These are phyloP conservation scores for Ichneumon xanthorius DNA, from an alignment of 2,888 invertebrate species.

Conservation along the genomic window DNA sequence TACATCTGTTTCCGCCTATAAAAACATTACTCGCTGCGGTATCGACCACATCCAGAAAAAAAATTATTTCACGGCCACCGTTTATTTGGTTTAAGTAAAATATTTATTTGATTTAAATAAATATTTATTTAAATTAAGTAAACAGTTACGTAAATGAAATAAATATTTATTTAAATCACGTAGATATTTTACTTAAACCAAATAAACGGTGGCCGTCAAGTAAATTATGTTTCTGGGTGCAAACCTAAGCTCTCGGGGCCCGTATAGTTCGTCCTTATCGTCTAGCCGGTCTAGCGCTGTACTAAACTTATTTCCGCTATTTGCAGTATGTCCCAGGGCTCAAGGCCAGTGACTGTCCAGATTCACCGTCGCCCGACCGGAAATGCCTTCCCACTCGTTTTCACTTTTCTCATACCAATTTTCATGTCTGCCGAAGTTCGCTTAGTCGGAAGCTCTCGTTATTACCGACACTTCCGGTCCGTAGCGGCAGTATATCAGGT, in stretches of 20 bases:
- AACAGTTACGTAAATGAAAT: too few species aligned
- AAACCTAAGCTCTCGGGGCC: not conserved
- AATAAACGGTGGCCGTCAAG: too few species aligned
- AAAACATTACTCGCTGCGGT: not conserved
- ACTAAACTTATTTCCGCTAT: not conserved
- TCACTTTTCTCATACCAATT: not conserved
- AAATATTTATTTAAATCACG: too few species aligned
- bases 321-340: slow-evolving; percentile 8
- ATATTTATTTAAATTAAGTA: too few species aligned
- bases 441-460: not conserved
- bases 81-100: too few species aligned
- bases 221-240: too few species aligned
- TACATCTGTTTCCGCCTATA: not conserved
- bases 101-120: too few species aligned
- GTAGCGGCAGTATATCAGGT: not conserved
- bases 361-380: slow-evolving; percentile 25
- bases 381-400: not conserved
- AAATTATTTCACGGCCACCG: too few species aligned
- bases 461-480: not conserved
- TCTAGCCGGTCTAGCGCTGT: not conserved
- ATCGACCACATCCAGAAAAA: not conserved
- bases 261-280: not conserved
- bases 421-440: not conserved
- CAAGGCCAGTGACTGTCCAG: slow-evolving; percentile 11
- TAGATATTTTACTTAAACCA: too few species aligned